Conservation (phyloP, 2,797 vertebrate species). For the Hoplostethus mediterraneus region DNA sequence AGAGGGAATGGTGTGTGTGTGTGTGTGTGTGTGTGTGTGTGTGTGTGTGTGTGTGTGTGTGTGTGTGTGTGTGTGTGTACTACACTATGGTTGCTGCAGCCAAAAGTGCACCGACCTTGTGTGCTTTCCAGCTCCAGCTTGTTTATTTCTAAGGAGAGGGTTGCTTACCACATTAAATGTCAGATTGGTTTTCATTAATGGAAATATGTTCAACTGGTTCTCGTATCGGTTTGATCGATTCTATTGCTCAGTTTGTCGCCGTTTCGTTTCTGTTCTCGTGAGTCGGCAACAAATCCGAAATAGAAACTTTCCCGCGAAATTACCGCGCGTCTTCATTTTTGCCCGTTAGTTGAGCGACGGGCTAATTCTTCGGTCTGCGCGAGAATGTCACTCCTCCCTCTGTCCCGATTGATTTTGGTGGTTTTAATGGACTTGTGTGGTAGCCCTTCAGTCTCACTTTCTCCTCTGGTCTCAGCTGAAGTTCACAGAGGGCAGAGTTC, state of each 20-base stretch:
- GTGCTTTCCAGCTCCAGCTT: constrained; percentile 46
- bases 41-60: constrained; percentile 11
- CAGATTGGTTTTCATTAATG: constrained; percentile 10
- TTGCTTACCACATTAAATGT: constrained; percentile 1
- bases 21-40: constrained; percentile 5
- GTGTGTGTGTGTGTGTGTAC: background rate
- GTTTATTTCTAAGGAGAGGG: constrained; percentile 17
- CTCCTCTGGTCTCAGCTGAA: constrained; percentile 67
- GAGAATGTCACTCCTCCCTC: constrained; percentile 22
- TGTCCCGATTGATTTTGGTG: constrained; percentile 57
- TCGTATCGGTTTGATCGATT: too few species aligned
- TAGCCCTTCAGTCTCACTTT: constrained; percentile 53
- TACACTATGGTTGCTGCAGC: constrained; percentile 32
- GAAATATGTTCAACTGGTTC: too few species aligned
- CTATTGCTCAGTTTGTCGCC: too few species aligned
- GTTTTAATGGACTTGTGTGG: constrained; percentile 68
- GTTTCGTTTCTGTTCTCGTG: too few species aligned
- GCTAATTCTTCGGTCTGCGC: constrained; percentile 35
- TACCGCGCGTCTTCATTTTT: constrained; percentile 6
- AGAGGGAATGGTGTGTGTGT: constrained; percentile 51
- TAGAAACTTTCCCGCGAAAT: background rate
- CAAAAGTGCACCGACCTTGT: constrained; percentile 50
- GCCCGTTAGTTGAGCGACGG: constrained; percentile 39
- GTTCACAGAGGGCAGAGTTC: constrained; percentile 82
- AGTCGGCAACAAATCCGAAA: background rate